Percentiles rank a stretch among this genome's conserved stretches.
Evolutionary conservation across 37 sponge, comb jelly and placozoan genomes (phyloP).

Genomic region (Tethya wilhelma): DNA sequence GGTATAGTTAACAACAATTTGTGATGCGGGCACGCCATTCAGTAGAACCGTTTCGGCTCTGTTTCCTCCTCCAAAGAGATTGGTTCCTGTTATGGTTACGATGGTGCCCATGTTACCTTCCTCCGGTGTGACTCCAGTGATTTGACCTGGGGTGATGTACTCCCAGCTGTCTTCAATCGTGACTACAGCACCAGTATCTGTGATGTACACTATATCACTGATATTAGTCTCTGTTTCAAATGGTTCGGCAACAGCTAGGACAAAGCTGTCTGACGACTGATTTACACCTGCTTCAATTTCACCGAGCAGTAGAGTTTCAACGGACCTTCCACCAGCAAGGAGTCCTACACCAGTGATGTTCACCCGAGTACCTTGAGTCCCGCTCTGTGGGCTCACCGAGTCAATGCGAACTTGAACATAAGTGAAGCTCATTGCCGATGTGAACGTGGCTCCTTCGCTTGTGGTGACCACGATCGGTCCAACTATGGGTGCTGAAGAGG

Average conservation of each 20-base stretch:
- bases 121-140: conserved; percentile 43
- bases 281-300: conserved; percentile 30
- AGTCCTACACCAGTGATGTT: conserved; percentile 43
- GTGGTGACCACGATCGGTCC: conserved; percentile 44
- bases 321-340: conserved; percentile 37
- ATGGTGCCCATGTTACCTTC: conserved; percentile 62
- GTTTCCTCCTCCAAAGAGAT: conserved; percentile 61
- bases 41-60: conserved; percentile 23
- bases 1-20: conserved; percentile 17
- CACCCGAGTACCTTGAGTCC: conserved; percentile 74
- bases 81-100: conserved; percentile 64
- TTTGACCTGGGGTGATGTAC: conserved; percentile 46
- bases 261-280: not conserved
- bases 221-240: not conserved
- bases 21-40: conserved; percentile 14
- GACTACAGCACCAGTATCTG: conserved; percentile 37
- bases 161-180: conserved; percentile 42
- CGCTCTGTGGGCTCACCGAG: conserved; percentile 48
- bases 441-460: conserved; percentile 23
- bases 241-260: conserved; percentile 23
- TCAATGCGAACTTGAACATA: conserved; percentile 42
- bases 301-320: conserved; percentile 24
- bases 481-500: not conserved
- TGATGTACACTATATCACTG: conserved; percentile 29
- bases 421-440: conserved; percentile 29